Percentiles rank a stretch among this genome's conserved stretches.
Conservation (phyloP, 2,888 invertebrate genomes). For the Neuroscelio doddi region DNA sequence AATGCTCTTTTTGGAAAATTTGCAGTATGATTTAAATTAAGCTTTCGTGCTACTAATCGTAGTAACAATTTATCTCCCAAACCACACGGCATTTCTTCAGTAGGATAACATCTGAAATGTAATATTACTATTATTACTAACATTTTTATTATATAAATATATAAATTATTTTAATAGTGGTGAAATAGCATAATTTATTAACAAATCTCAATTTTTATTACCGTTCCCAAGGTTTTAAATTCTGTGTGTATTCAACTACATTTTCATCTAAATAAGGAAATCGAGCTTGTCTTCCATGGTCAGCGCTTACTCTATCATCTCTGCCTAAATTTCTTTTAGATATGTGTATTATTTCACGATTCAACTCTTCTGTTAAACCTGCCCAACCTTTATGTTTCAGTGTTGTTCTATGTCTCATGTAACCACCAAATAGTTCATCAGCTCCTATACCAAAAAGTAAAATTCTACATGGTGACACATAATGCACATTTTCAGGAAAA, state of each 20-base stretch:
- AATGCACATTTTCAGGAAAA: slow-evolving; percentile 58
- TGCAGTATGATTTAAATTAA: slow-evolving; percentile 79
- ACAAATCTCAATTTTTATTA: slow-evolving; percentile 66
- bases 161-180: too few relatives aligned
- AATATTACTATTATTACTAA: slow-evolving; percentile 12
- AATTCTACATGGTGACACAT: slow-evolving; percentile 79
- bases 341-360: slow-evolving; percentile 87
- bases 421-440: slow-evolving; percentile 97
- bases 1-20: slow-evolving; percentile 91
- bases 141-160: background rate
- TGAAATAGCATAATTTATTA: too few relatives aligned
- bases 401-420: slow-evolving; percentile 88
- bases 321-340: slow-evolving; percentile 93
- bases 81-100: slow-evolving; percentile 79
- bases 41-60: slow-evolving; percentile 79
- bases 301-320: slow-evolving; percentile 93
- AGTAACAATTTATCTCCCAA: slow-evolving; percentile 95
- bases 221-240: slow-evolving; percentile 81
- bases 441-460: slow-evolving; percentile 94
- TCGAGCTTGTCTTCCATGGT: slow-evolving; percentile 89
- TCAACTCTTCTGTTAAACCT: slow-evolving; percentile 75
- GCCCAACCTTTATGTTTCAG: slow-evolving; percentile 75
- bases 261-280: slow-evolving; percentile 86
- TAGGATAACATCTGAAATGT: slow-evolving; percentile 76
- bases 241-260: slow-evolving; percentile 78